These are phyloP conservation scores for Ambastaia sidthimunki DNA, from an alignment of 2,797 vertebrate species.

Conservation along the genomic window DNA sequence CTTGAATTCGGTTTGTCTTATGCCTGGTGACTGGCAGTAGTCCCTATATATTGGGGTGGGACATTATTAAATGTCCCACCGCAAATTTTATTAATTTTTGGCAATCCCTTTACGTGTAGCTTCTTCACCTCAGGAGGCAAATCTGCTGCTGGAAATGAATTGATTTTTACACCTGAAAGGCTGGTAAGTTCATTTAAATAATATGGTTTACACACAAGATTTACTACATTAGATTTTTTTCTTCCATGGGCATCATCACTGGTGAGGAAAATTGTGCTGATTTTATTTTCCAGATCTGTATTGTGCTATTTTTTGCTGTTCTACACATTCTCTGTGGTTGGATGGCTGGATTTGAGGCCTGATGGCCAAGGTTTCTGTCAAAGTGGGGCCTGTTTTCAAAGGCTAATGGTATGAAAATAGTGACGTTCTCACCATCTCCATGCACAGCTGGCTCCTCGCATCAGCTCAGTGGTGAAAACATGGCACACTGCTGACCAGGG, in stretches of 20 bases:
- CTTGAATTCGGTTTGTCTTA: not conserved
- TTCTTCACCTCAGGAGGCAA: slow-evolving; percentile 58
- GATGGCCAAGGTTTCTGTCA: slow-evolving; percentile 8
- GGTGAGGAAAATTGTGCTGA: slow-evolving; percentile 6
- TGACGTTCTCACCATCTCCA: slow-evolving; percentile 10
- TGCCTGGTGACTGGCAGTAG: slow-evolving; percentile 50
- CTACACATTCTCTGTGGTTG: not conserved
- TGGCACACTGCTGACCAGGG: not conserved
- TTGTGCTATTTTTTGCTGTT: not conserved
- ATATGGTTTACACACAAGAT: slow-evolving; percentile 47
- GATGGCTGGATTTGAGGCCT: not conserved
- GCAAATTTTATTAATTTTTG: slow-evolving; percentile 72
- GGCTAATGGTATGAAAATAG: slow-evolving; percentile 25
- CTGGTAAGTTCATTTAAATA: slow-evolving; percentile 51
- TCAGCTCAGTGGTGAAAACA: slow-evolving; percentile 12
- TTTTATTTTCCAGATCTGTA: slow-evolving; percentile 30
- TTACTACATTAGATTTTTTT: slow-evolving; percentile 34
- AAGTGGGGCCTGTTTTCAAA: slow-evolving; percentile 29
- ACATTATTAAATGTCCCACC: slow-evolving; percentile 59
- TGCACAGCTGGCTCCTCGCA: slow-evolving; percentile 24
- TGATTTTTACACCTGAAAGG: slow-evolving; percentile 56
- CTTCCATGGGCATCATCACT: not conserved
- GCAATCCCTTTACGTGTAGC: slow-evolving; percentile 77
- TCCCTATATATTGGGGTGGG: slow-evolving; percentile 26
- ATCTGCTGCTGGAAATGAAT: slow-evolving; percentile 56